Percentiles rank a stretch among this genome's conserved stretches.
phyloP scores from a whole-genome alignment of 1,140 invertebrate genomes.

The Drosophila pseudoananassae region DNA sequence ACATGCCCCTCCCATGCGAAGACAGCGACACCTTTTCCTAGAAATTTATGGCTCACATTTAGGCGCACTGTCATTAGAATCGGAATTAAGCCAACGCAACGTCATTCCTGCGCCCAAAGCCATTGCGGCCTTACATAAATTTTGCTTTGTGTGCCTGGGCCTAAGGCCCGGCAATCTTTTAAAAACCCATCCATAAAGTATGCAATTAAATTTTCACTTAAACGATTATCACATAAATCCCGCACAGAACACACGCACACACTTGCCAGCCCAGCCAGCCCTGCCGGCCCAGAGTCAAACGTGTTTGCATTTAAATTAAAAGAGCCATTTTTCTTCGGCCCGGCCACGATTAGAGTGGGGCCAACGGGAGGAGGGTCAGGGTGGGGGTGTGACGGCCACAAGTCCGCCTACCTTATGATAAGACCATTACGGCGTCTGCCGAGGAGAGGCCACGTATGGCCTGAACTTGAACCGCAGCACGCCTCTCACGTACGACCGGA shows the following conservation, averaged over 20 bases:
- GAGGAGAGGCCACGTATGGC: constrained; percentile 58
- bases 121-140: constrained; percentile 76
- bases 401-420: constrained; percentile 77
- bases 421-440: constrained; percentile 69
- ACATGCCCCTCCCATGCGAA: not conserved
- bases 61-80: constrained; percentile 79
- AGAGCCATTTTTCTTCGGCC: constrained; percentile 83
- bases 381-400: constrained; percentile 46
- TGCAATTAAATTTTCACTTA: constrained; percentile 84
- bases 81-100: constrained; percentile 65
- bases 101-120: constrained; percentile 26
- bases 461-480: constrained; percentile 72
- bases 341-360: constrained; percentile 35
- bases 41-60: constrained; percentile 76
- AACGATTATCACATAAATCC: constrained; percentile 84
- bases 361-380: constrained; percentile 8
- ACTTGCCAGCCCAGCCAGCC: constrained; percentile 2
- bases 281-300: constrained; percentile 64
- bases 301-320: constrained; percentile 84
- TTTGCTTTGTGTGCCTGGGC: constrained; percentile 66
- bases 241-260: constrained; percentile 24
- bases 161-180: constrained; percentile 66
- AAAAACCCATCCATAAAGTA: constrained; percentile 83
- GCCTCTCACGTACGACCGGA: constrained; percentile 60
- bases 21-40: constrained; percentile 42